Base-by-base conservation (phyloP, 2,113 vertebrate species). In the Burhinus bistriatus region DNA sequence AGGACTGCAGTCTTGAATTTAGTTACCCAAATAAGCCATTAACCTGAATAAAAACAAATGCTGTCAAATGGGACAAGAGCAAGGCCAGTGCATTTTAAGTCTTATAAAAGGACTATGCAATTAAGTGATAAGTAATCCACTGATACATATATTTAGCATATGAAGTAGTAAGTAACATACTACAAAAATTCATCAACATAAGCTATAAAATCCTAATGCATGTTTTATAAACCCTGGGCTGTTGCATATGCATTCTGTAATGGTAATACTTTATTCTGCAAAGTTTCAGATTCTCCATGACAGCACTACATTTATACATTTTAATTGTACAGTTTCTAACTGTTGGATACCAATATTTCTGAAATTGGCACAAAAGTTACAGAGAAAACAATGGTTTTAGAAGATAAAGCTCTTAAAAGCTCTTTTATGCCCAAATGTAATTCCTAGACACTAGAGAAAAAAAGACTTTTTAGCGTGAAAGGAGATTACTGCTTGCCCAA, bases 371-470 rank as follows among this genome's bases (percentile, higher is more conserved):
- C 54, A 83, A 26, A 84, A 87, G 62, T 54, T 94, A 87, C 58
- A 87, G 38, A 75, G 65, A 94, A 97, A 93, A 93, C 94, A 96
- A 95, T 79, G 52, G 80, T 9, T 92, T 97, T 93, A 81, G 55
- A 82, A 93, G 65, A 95, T 87, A 96, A 97, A 95, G 93, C 75
- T 89, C 78, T 95, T 93, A 84, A 83, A 96, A 95, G 83, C 78
- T 85, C 62, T 90, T 96, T 91, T 87, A 96, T 95, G 75, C 54
- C 57, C 81, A 79, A 66, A 85, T 0, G 4, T 93, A 95, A 94
- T 88, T 95, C 73, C 66, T 87, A 87, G 49, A 92, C 61, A 52
- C 54, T 66, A 70, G 66, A 87, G 40, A 42, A 79, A 83, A 72
- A 70, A 65, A 44, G 11, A 83, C 55, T 52, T 97, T 93, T 90